Evolutionary conservation across 2,888 invertebrate species (phyloP).

Genomic region (Dicranocentrus wangi): DNA sequence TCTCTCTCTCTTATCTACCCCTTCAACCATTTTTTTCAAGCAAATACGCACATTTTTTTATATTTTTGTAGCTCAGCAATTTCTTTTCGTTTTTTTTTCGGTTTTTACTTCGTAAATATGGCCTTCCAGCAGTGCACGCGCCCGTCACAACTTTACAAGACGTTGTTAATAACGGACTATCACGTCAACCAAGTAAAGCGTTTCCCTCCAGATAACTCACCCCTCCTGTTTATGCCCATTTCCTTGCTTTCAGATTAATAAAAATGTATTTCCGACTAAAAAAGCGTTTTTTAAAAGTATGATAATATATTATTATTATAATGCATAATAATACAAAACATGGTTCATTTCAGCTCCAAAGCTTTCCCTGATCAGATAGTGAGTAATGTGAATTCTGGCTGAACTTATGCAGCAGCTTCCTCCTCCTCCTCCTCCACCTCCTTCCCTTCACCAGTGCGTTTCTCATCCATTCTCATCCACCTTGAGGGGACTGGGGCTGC

Average conservation of each 20-base stretch:
- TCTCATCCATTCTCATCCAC: no score
- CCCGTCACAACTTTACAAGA: slow-evolving; percentile 1
- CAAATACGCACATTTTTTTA: slow-evolving; percentile 2
- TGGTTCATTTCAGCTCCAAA: no score
- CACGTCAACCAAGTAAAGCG: background rate
- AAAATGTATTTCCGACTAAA: slow-evolving; percentile 9
- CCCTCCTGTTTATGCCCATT: no score
- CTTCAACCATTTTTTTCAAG: slow-evolving; percentile 3
- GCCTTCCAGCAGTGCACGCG: background rate
- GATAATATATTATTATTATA: no score
- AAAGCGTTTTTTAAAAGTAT: no score
- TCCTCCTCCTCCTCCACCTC: no score
- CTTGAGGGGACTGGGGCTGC: no score
- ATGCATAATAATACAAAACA: no score
- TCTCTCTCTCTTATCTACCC: slow-evolving; percentile 31
- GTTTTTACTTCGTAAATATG: background rate
- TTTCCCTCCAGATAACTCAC: no score
- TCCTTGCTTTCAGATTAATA: background rate
- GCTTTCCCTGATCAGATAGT: no score
- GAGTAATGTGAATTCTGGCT: no score
- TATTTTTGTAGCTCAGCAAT: background rate
- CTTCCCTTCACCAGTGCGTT: background rate
- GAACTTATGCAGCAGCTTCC: background rate
- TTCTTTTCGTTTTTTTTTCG: no score
- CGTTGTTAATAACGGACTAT: slow-evolving; percentile 1